These are phyloP conservation scores for Malurus alboscapulatus DNA, from an alignment of 2,113 vertebrate genomes.

Conservation along the genomic window DNA sequence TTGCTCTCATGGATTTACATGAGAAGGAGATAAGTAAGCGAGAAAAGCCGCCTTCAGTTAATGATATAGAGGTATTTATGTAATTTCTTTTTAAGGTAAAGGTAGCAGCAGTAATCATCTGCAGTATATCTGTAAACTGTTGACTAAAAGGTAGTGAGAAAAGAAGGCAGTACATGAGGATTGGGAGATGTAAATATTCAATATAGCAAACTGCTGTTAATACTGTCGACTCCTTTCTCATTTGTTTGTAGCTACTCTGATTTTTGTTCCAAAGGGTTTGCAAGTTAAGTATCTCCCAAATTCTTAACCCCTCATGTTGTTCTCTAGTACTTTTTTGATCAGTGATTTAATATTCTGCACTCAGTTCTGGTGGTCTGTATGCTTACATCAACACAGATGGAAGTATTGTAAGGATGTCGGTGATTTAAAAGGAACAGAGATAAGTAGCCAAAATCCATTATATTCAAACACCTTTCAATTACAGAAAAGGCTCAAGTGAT, in stretches of 20 bases:
- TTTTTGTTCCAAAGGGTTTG: background rate
- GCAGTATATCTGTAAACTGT: background rate
- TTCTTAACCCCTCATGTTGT: background rate
- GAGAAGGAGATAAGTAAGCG: slow-evolving; percentile 68
- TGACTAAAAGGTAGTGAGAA: background rate
- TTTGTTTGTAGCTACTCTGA: background rate
- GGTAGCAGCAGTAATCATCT: background rate
- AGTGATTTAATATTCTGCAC: background rate
- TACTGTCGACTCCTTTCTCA: background rate
- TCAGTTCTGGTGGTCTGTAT: background rate
- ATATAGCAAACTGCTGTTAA: background rate
- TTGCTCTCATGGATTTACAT: slow-evolving; percentile 75
- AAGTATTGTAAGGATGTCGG: background rate
- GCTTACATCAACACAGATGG: background rate
- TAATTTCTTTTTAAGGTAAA: background rate
- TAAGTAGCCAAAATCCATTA: background rate
- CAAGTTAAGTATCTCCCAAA: background rate
- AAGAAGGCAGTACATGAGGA: background rate
- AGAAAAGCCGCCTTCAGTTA: slow-evolving; percentile 67
- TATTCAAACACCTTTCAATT: background rate
- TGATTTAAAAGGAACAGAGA: background rate
- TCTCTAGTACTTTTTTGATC: background rate
- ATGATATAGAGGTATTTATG: slow-evolving; percentile 80
- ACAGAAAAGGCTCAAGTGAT: background rate
- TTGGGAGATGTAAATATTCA: background rate